Evolutionary conservation across 2,888 invertebrate species (phyloP), one percentile per base, ranked within the genome.

Genomic region (Anodontia alba): DNA sequence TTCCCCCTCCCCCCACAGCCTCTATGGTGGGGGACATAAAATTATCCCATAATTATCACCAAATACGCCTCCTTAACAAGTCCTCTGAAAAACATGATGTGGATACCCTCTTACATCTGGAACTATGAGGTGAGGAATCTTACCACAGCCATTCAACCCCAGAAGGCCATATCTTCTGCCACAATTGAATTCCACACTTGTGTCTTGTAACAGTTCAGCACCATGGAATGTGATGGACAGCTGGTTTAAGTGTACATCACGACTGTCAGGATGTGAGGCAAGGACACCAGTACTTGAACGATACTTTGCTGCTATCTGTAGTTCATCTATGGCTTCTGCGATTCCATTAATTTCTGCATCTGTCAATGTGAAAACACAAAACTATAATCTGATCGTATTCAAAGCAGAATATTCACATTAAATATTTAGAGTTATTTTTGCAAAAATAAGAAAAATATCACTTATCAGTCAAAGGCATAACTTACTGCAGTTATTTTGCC

Each of bases 181-280:
- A 95, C 98, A 98, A 95, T 99, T 99, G 95, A 99, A 96, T 95
- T 99, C 99, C 42, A 99, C 96, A 95, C 97, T 96, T 0, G 99
- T 98, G 94, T 99, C 99, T 93, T 97, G 97, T 75, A 99, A 96
- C 89, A 99, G 96, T 95, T 99, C 99, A 91, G 97, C 97, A 82
- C 99, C 99, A 94, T 99, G 99, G 95, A 99, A 99, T 67, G 99
- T 99, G 90, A 99, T 98, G 46, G 99, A 98, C 94, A 99, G 97
- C 94, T 97, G 98, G 82, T 97, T 97, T 86, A 99, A 98, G 95
- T 99, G 99, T 75, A 99, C 96, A 95, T 99, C 99, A 89, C 99
- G 96, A 79, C 99, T 98, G 89, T 98, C 97, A 2, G 98, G 98
- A 95, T 99, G 99, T 12, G 99, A 98, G 0, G 98, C 98, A 88